Conservation (phyloP, 2,113 vertebrate species). For the Thymallus thymallus region DNA sequence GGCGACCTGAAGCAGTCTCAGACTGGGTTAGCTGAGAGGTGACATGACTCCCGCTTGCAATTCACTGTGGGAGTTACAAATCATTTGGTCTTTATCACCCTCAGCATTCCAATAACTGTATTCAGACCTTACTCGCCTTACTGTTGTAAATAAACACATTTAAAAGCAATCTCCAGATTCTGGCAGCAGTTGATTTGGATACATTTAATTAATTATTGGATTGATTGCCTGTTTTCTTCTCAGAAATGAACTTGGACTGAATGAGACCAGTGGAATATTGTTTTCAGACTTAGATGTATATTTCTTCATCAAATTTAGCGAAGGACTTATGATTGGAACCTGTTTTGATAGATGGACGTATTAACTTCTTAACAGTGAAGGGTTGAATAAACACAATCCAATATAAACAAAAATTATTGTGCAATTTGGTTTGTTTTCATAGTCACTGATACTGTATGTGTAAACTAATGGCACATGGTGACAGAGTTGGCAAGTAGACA, state of each 20-base stretch:
- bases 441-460: no score
- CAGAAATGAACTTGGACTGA: conserved; percentile 9
- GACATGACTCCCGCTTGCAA: neutral
- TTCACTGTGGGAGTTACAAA: neutral
- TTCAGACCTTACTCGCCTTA: no score
- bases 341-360: no score
- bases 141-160: conserved; percentile 5
- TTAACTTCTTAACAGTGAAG: no score
- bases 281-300: no score
- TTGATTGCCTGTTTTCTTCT: conserved; percentile 7
- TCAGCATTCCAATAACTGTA: neutral
- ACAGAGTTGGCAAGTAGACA: no score
- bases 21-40: neutral
- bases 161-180: conserved; percentile 15
- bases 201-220: conserved; percentile 23
- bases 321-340: no score
- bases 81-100: neutral
- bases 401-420: no score
- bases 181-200: conserved; percentile 25
- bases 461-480: no score
- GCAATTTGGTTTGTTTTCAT: no score
- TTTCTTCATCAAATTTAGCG: no score
- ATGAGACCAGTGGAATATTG: neutral
- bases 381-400: no score
- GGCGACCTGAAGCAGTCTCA: neutral